Percentiles rank a stretch among this genome's conserved stretches.
These are phyloP conservation scores for Pavo muticus DNA, from an alignment of 2,113 vertebrate species.

Conservation along the genomic window DNA sequence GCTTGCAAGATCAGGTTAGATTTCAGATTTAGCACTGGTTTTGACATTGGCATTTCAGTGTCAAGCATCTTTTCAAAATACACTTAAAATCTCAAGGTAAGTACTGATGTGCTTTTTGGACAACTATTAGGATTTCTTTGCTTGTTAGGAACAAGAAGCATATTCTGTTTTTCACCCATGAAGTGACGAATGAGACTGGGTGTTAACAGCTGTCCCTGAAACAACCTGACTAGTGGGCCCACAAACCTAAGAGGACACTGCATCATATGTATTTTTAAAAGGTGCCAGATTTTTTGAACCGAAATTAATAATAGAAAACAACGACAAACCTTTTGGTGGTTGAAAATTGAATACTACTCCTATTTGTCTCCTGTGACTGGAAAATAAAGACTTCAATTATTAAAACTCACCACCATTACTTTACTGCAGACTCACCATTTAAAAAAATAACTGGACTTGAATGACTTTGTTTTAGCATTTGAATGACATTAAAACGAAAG, in stretches of 20 bases:
- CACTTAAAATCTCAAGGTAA: neutral
- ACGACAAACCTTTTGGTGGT: neutral
- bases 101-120: neutral
- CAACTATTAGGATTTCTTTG: neutral
- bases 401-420: neutral
- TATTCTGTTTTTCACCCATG: neutral
- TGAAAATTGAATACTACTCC: neutral
- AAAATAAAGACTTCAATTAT: neutral
- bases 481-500: neutral
- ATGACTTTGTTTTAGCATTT: neutral
- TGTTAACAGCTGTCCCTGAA: neutral
- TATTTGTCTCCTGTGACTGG: neutral
- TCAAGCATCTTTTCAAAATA: neutral
- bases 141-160: neutral
- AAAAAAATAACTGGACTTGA: neutral
- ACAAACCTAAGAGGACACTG: neutral
- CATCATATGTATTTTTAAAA: neutral
- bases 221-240: neutral
- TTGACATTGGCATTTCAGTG: neutral
- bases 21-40: neutral
- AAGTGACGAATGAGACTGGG: neutral
- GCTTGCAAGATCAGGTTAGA: neutral
- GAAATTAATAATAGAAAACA: neutral
- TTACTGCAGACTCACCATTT: neutral
- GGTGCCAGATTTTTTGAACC: neutral